These are phyloP conservation scores for Noctilio leporinus DNA, from an alignment of 2,113 vertebrate species.

Conservation along the genomic window DNA sequence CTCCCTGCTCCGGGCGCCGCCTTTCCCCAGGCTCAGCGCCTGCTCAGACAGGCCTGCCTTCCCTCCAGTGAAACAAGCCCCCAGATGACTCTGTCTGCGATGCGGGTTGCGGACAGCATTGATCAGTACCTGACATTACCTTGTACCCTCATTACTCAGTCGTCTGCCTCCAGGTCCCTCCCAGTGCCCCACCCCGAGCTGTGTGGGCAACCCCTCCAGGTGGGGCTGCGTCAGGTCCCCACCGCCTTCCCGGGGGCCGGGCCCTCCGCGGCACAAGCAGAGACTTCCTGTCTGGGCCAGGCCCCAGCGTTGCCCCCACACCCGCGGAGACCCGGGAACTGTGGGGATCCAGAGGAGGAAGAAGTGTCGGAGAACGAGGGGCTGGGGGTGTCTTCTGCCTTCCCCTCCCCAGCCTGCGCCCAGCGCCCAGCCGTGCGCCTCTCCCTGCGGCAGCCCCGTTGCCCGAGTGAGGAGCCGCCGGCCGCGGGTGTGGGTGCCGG, in stretches of 20 bases:
- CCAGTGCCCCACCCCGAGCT: background rate
- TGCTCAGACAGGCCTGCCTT: background rate
- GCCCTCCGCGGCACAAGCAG: background rate
- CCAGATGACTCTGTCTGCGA: background rate
- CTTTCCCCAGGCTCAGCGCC: background rate
- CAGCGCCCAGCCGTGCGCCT: background rate
- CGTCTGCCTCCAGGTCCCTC: background rate
- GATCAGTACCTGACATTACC: background rate
- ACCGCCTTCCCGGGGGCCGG: accelerated
- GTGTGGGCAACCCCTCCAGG: background rate
- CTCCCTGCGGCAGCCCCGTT: background rate
- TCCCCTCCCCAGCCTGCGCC: background rate
- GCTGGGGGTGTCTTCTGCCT: background rate
- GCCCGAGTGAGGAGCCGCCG: background rate
- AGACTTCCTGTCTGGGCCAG: background rate
- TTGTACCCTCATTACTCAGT: background rate
- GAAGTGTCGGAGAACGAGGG: background rate
- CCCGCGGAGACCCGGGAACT: background rate
- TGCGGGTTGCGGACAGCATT: background rate
- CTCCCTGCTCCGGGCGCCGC: background rate
- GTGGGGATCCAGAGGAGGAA: background rate
- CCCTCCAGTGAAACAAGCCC: background rate
- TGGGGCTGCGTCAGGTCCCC: background rate
- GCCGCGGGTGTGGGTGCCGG: background rate
- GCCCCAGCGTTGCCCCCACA: background rate